Evolutionary conservation across 2,888 invertebrate genomes (phyloP), one percentile per base, ranked within the genome.

Genomic region (Apoda limacodes): DNA sequence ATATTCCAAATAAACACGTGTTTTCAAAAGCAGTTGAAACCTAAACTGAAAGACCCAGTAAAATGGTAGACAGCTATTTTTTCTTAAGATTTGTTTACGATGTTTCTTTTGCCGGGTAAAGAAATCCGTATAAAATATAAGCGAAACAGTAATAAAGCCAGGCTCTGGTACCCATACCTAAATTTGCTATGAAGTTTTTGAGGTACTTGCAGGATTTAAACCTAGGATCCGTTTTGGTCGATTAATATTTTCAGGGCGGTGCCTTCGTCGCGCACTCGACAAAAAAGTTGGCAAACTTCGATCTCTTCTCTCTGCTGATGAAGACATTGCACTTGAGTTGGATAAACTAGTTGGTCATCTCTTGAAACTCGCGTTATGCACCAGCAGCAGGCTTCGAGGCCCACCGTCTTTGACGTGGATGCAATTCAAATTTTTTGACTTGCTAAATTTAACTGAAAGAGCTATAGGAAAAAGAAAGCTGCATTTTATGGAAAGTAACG

Each of bases 361-460:
- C 2, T 63, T 72, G 65, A 70, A 68, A 45, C 40, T 80, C 6
- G 69, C 76, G 0, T 44, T 71, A 2, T 50, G 50, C 5, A 56
- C 54, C 2, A 61, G 66, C 19, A 57, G 32, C 32, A 45, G 48
- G 2, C 52, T 50, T 4, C 45, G 49, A 9, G 38, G 43, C 0
- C 60, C 68, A 0, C 65, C 68, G 1, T 60, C 70, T 0, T 42
- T 63, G 1, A 54, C 45, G 21, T 78, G 78, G 78, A 55, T 76
- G 56, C 68, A 74, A 39, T 62, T 55, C 46, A 78, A 76, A 43
- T 49, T 78, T 15, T 47, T 72, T 1, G 76, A 76, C 28, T 45
- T 80, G 2, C 55, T 80, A 2, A 62, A 64, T 1, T 49, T 78
- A 13, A 66, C 76, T 0, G 78, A 78, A 34, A 76, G 66, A 26